Evolutionary conservation across 2,888 invertebrate genomes (phyloP).

Genomic region (Latheticus oryzae): DNA sequence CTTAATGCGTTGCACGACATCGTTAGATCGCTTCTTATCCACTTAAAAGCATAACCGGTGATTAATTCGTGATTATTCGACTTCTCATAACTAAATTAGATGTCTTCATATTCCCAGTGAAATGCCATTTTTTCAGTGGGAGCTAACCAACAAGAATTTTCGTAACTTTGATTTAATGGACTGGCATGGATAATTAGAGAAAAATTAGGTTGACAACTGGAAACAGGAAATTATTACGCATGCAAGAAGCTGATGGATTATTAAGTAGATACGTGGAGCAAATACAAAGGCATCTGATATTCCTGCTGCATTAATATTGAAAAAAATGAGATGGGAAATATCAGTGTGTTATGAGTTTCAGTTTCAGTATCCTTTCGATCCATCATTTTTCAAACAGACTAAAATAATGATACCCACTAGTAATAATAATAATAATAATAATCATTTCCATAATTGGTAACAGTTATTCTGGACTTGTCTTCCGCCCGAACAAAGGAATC

Average conservation of each 20-base stretch:
- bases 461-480: too few relatives aligned
- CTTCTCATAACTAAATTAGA: slow-evolving; percentile 35
- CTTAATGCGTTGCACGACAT: slow-evolving; percentile 37
- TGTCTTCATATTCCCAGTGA: slow-evolving; percentile 34
- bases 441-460: too few relatives aligned
- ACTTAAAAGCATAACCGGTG: slow-evolving; percentile 32
- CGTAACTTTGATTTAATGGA: slow-evolving; percentile 12
- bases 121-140: slow-evolving; percentile 28
- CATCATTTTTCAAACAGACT: too few relatives aligned
- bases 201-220: slow-evolving; percentile 50
- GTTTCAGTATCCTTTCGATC: too few relatives aligned
- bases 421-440: too few relatives aligned
- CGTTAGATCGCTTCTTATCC: slow-evolving; percentile 38
- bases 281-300: too few relatives aligned
- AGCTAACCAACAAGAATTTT: slow-evolving; percentile 11
- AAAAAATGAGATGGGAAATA: too few relatives aligned
- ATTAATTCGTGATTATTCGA: slow-evolving; percentile 42
- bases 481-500: slow-evolving; percentile 6
- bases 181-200: slow-evolving; percentile 39
- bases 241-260: slow-evolving; percentile 40
- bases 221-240: slow-evolving; percentile 47
- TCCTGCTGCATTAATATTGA: too few relatives aligned
- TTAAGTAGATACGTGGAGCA: slow-evolving; percentile 35
- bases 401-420: too few relatives aligned
- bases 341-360: too few relatives aligned